Percentiles rank a stretch among this genome's conserved stretches.
Conservation (phyloP, 2,113 vertebrate genomes). For the Entomyzon cyanotis region DNA sequence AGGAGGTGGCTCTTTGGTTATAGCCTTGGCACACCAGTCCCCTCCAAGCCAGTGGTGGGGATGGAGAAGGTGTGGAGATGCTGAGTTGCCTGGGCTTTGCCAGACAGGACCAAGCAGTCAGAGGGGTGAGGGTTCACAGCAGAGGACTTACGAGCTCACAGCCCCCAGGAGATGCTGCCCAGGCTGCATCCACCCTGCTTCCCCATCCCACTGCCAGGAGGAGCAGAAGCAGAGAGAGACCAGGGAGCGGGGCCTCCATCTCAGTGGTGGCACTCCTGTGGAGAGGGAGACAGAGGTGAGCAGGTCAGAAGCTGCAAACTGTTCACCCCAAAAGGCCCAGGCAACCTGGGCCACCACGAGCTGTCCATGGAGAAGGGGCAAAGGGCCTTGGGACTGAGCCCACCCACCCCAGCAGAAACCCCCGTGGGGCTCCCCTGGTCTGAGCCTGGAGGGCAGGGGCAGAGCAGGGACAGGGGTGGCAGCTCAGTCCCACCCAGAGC, state of each 20-base stretch:
- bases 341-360: neutral
- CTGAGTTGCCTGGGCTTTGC: neutral
- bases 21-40: neutral
- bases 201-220: constrained; percentile 59
- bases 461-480: neutral
- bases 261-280: constrained; percentile 65
- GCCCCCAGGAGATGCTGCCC: neutral
- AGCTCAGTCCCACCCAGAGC: fast-evolving
- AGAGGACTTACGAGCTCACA: constrained; percentile 74
- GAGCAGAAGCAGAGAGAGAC: constrained; percentile 67
- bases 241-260: constrained; percentile 71
- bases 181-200: neutral
- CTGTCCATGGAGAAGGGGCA: neutral
- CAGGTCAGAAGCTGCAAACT: neutral
- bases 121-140: neutral
- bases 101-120: neutral
- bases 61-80: neutral
- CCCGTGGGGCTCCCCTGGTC: neutral
- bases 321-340: neutral
- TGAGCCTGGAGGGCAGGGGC: neutral
- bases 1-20: neutral
- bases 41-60: neutral
- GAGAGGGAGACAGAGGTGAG: neutral
- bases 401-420: neutral
- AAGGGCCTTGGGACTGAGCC: fast-evolving